Percentiles rank a stretch among this genome's conserved stretches.
phyloP scores from a whole-genome alignment of 2,797 vertebrate species.

The Mus spretus region DNA sequence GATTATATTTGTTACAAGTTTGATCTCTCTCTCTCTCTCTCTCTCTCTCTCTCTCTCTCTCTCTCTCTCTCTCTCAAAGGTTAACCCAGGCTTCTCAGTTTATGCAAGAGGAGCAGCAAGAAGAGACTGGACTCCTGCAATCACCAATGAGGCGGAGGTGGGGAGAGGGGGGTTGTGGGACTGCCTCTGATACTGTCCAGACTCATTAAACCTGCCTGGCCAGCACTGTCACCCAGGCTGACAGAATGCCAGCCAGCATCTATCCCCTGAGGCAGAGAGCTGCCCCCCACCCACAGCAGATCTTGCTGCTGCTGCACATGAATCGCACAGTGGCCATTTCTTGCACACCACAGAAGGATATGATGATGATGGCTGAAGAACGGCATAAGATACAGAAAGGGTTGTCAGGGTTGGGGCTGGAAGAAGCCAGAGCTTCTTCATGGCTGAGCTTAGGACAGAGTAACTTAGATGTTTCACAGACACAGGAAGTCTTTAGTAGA shows the following conservation, averaged over 20 bases:
- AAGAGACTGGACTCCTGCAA: constrained; percentile 54
- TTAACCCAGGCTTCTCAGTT: background rate
- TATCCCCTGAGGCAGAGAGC: constrained; percentile 68
- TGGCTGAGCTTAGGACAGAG: background rate
- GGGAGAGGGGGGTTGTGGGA: background rate
- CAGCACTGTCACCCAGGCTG: constrained; percentile 65
- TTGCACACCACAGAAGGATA: background rate
- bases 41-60: background rate
- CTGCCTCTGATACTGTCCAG: constrained; percentile 79
- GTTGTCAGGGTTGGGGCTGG: background rate
- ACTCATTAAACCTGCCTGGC: constrained; percentile 76
- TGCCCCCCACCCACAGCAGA: background rate
- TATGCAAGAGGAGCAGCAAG: constrained; percentile 37
- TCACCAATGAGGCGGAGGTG: background rate
- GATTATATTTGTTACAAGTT: background rate
- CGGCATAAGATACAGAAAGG: background rate
- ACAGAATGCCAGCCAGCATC: constrained; percentile 74
- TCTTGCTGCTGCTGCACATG: background rate
- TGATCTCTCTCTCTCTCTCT: background rate
- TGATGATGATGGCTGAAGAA: background rate
- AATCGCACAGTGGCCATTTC: background rate
- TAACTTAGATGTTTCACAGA: background rate
- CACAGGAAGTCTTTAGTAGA: background rate
- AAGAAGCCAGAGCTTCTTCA: background rate
- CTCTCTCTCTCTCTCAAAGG: too few relatives aligned